These are phyloP conservation scores for Lomographa bimaculata DNA, from an alignment of 2,888 invertebrate species.

Conservation along the genomic window DNA sequence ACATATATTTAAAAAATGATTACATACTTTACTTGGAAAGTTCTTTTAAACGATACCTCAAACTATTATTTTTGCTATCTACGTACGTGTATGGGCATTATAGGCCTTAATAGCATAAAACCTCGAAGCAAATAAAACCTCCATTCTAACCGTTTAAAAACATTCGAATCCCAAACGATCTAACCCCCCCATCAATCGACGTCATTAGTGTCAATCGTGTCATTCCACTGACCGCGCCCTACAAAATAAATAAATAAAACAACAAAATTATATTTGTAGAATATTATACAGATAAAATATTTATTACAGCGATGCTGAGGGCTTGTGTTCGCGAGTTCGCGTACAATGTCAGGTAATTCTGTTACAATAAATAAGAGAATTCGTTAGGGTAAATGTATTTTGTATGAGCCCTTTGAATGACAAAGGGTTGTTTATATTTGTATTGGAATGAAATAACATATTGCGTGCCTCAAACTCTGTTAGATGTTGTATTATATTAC, in stretches of 20 bases:
- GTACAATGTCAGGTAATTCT: slow-evolving; percentile 30
- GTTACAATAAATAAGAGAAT: slow-evolving; percentile 18
- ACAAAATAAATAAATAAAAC: slow-evolving; percentile 5
- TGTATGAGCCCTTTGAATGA: slow-evolving; percentile 7
- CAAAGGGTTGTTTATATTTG: slow-evolving; percentile 1
- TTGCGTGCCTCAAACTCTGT: no score
- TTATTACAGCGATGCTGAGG: slow-evolving; percentile 22
- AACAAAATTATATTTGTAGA: slow-evolving; percentile 2
- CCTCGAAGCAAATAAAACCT: no score
- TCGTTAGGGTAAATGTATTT: slow-evolving; percentile 6
- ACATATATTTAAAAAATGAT: no score
- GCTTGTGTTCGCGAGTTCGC: slow-evolving; percentile 25
- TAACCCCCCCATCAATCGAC: no score
- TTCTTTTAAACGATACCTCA: no score
- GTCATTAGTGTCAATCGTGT: slow-evolving; percentile 19
- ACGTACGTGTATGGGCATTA: no score
- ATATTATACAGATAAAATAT: slow-evolving; percentile 3
- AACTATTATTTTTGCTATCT: no score
- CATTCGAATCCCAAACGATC: slow-evolving; percentile 11
- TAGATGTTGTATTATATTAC: no score
- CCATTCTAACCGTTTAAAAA: not conserved
- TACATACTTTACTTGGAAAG: no score
- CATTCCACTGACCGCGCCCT: not conserved
- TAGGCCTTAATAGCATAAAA: no score
- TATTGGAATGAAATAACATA: no score